phyloP scores from a whole-genome alignment of 2,113 vertebrate genomes.

The Dermatemys mawii region DNA sequence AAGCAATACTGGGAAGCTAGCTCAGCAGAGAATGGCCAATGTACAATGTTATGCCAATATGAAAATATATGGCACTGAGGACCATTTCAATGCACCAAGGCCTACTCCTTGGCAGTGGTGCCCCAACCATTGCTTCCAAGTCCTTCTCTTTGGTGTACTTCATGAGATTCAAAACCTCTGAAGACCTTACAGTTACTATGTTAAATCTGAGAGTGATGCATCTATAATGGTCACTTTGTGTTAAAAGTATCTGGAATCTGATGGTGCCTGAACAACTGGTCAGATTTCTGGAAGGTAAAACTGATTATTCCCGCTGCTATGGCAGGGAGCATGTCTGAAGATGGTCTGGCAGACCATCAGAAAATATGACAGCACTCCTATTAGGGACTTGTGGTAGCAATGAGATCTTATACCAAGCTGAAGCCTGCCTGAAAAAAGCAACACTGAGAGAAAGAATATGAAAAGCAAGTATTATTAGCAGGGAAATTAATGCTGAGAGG shows the following conservation, averaged over 20 bases:
- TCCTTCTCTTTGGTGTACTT: background rate
- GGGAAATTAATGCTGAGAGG: slow-evolving; percentile 62
- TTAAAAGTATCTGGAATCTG: background rate
- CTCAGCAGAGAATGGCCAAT: background rate
- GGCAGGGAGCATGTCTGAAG: background rate
- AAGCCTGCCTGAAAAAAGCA: background rate
- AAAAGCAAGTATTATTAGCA: slow-evolving; percentile 35
- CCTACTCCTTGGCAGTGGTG: background rate
- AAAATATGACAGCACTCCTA: background rate
- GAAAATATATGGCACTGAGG: background rate
- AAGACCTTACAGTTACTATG: background rate
- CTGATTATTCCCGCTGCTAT: background rate
- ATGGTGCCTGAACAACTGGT: background rate
- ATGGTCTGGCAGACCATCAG: background rate
- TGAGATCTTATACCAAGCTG: background rate
- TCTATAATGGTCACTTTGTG: background rate
- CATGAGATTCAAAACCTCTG: background rate
- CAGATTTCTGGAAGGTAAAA: background rate
- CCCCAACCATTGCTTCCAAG: background rate
- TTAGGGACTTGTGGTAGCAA: background rate
- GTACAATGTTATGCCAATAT: background rate
- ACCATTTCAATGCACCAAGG: background rate
- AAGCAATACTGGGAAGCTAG: background rate
- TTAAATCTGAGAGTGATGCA: background rate
- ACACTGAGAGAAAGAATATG: background rate